phyloP scores from a whole-genome alignment of 2,797 vertebrate species.

The Petrocephalus sullivani region DNA sequence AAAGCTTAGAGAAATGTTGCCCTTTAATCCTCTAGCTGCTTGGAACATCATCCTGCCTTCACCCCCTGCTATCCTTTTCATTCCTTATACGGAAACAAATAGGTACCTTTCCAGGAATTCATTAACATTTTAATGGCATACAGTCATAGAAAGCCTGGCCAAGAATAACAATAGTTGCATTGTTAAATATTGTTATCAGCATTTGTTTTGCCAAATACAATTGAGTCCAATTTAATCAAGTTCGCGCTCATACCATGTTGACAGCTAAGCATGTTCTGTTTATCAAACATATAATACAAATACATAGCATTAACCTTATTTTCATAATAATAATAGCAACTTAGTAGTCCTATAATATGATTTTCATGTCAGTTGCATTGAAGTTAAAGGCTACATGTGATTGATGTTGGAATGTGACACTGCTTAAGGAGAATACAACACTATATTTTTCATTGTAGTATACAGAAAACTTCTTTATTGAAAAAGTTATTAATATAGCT shows the following conservation, averaged over 20 bases:
- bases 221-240: not conserved
- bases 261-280: not conserved
- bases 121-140: conserved; percentile 42
- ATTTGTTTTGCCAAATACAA: conserved; percentile 10
- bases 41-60: conserved; percentile 16
- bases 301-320: not conserved
- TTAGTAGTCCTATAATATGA: not conserved
- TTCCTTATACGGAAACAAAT: conserved; percentile 34
- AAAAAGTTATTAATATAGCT: not conserved
- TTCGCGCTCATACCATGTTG: not conserved
- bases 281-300: conserved; percentile 6
- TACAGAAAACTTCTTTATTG: not conserved
- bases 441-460: not conserved
- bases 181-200: conserved; percentile 10
- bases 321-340: not conserved
- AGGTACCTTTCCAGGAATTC: conserved; percentile 41
- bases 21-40: conserved; percentile 9
- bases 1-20: not conserved
- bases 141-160: conserved; percentile 36
- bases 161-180: conserved; percentile 29
- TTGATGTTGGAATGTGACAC: not conserved
- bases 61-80: conserved; percentile 24
- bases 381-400: not conserved
- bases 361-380: not conserved
- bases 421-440: not conserved